Conservation (phyloP, 2,113 vertebrate species). For the Pipra filicauda region DNA sequence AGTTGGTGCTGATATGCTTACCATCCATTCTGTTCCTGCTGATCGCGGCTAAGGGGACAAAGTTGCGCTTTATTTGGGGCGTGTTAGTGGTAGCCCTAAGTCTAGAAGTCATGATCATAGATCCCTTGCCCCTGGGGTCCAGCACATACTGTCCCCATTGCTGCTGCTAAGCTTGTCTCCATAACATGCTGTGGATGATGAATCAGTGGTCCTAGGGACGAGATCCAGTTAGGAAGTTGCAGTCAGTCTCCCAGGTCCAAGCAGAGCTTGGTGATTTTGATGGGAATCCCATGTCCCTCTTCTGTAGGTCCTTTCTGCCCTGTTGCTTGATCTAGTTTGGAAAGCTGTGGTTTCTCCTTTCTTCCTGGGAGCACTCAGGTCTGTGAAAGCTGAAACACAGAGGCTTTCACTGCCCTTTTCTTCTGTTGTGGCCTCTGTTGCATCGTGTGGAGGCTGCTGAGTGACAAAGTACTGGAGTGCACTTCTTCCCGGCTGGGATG, state of each 20-base stretch:
- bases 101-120: neutral
- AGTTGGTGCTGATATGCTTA: neutral
- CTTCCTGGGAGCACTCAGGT: neutral
- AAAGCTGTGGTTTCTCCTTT: neutral
- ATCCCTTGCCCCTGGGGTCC: neutral
- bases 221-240: neutral
- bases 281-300: neutral
- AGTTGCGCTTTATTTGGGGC: neutral
- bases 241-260: neutral
- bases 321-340: neutral
- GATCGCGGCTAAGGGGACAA: accelerated
- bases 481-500: neutral
- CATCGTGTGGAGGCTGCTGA: accelerated
- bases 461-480: accelerated
- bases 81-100: neutral
- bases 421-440: accelerated
- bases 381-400: neutral
- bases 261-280: neutral
- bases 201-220: neutral
- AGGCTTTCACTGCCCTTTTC: neutral
- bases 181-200: neutral
- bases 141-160: accelerated
- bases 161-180: neutral
- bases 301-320: neutral
- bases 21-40: accelerated